Evolutionary conservation across 1,140 invertebrate genomes (phyloP).

Genomic region (Leucophenga varia): DNA sequence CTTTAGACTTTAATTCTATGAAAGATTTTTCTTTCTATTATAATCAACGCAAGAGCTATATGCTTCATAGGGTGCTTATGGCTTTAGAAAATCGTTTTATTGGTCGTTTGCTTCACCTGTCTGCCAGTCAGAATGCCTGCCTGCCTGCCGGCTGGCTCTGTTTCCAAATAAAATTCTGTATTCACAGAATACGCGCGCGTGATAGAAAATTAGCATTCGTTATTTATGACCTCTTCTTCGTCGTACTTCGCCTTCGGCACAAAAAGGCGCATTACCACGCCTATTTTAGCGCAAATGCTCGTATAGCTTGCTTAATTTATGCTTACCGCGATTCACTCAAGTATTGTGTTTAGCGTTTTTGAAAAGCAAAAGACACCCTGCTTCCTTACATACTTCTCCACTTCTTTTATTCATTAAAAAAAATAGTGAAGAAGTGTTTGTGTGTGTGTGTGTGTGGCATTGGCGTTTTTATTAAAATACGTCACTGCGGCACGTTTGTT

Average conservation of each 20-base stretch:
- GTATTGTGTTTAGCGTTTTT: neutral
- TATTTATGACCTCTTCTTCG: conserved; percentile 24
- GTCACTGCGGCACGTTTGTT: neutral
- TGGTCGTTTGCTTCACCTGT: conserved; percentile 48
- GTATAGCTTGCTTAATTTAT: conserved; percentile 54
- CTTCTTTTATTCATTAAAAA: too few species aligned
- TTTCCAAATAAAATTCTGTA: too few species aligned
- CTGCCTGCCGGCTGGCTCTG: neutral
- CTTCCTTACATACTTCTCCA: neutral
- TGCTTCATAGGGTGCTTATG: too few species aligned
- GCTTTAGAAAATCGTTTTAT: conserved; percentile 46
- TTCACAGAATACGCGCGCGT: conserved; percentile 1
- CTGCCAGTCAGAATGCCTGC: too few species aligned
- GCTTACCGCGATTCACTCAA: conserved; percentile 20
- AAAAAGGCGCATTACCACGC: neutral
- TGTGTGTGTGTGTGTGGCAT: conserved; percentile 4
- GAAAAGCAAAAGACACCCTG: neutral
- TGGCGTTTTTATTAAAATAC: too few species aligned
- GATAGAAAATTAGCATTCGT: conserved; percentile 42
- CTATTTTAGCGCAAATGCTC: conserved; percentile 42
- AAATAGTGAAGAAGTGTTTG: conserved; percentile 7
- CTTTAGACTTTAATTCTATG: too few species aligned
- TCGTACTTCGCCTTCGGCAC: neutral
- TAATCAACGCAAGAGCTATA: too few species aligned
- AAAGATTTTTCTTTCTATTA: too few species aligned